Percentiles rank a stretch among this genome's conserved stretches.
phyloP scores from a whole-genome alignment of 2,113 vertebrate species.

The Suricata suricatta region DNA sequence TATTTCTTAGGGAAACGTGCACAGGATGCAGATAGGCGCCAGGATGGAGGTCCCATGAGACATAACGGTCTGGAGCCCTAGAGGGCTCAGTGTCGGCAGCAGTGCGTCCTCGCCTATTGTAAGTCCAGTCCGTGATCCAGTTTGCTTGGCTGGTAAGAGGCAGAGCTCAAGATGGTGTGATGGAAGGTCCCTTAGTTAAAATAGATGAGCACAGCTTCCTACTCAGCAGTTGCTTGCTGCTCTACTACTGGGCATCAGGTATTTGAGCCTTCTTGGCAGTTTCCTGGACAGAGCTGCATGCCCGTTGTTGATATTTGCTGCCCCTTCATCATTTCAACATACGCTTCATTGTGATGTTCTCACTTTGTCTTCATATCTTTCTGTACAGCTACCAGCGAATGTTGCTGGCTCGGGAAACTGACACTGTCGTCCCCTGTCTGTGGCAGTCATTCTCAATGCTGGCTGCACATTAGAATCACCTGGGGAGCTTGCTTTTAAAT shows the following conservation, averaged over 20 bases:
- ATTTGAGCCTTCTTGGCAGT: constrained; percentile 25
- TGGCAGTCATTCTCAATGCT: background rate
- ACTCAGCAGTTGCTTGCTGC: background rate
- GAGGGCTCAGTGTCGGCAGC: background rate
- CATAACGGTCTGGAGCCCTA: background rate
- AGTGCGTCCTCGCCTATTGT: background rate
- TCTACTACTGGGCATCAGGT: background rate
- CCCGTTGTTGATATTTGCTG: background rate
- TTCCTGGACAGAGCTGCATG: constrained; percentile 24
- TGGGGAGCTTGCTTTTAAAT: constrained; percentile 31
- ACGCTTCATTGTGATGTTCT: background rate
- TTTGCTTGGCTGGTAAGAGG: background rate
- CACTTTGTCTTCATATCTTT: background rate
- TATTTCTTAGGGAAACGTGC: background rate
- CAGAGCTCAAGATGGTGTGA: background rate
- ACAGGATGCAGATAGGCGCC: background rate
- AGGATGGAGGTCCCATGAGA: background rate
- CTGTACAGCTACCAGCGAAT: background rate
- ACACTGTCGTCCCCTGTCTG: background rate
- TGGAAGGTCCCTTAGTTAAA: background rate
- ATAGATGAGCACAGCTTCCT: background rate
- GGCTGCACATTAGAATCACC: background rate
- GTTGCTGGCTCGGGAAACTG: background rate
- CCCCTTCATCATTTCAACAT: background rate
- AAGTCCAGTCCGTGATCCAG: background rate